phyloP scores from a whole-genome alignment of 2,113 vertebrate genomes.

The Spermophilus dauricus region DNA sequence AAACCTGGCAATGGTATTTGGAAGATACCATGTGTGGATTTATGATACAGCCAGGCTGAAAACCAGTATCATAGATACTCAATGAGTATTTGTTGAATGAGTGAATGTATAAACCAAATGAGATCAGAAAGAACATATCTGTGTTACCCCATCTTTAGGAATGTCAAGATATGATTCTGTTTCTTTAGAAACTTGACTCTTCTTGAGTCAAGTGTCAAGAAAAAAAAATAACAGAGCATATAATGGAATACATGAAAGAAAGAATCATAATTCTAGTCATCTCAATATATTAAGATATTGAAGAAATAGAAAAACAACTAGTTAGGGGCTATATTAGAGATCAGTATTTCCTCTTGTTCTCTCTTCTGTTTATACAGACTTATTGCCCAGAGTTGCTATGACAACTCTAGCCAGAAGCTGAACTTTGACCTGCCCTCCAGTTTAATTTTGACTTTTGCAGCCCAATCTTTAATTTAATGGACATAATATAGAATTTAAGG shows the following conservation, averaged over 20 bases:
- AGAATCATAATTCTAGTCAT: slow-evolving; percentile 30
- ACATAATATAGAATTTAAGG: slow-evolving; percentile 63
- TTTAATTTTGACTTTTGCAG: slow-evolving; percentile 58
- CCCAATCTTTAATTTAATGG: slow-evolving; percentile 50
- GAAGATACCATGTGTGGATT: neutral
- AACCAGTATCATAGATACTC: neutral
- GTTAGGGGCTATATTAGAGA: neutral
- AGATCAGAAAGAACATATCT: neutral
- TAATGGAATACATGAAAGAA: neutral
- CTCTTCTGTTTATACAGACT: slow-evolving; percentile 15
- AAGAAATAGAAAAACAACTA: neutral
- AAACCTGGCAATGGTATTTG: neutral
- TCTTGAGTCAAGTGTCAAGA: neutral
- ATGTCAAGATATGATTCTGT: neutral
- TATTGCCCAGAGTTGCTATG: slow-evolving; percentile 26
- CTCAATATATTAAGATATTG: neutral
- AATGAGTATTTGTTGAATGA: neutral
- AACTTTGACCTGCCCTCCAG: slow-evolving; percentile 68
- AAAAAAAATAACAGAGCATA: neutral
- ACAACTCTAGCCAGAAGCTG: slow-evolving; percentile 52
- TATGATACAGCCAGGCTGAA: neutral
- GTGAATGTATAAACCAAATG: neutral
- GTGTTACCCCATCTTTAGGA: neutral
- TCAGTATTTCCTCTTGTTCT: neutral
- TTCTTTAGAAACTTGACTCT: slow-evolving; percentile 35